Evolutionary conservation across 2,888 invertebrate genomes (phyloP).

Genomic region (Tetranychus truncatus): DNA sequence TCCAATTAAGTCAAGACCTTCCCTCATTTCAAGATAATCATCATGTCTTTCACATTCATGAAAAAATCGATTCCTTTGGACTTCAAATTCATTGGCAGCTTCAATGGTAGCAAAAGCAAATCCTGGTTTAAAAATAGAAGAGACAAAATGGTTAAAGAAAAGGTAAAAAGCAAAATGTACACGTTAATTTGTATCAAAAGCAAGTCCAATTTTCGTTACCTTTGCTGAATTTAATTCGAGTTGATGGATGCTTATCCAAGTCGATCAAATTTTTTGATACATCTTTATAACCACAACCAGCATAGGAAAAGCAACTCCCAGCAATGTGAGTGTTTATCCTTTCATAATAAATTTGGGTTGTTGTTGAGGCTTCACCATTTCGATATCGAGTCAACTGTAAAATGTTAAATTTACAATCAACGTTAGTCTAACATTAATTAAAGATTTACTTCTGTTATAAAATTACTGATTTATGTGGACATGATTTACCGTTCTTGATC

Average conservation of each 20-base stretch:
- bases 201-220: conserved; percentile 31
- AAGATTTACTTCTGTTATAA: background rate
- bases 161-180: background rate
- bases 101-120: conserved; percentile 62
- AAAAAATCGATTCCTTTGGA: conserved; percentile 56
- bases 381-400: conserved; percentile 55
- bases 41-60: conserved; percentile 59
- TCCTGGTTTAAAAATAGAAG: conserved; percentile 25
- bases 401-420: background rate
- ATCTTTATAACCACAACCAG: conserved; percentile 58
- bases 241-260: conserved; percentile 42
- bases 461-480: background rate
- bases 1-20: conserved; percentile 51
- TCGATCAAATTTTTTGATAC: conserved; percentile 43
- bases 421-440: no score
- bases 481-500: conserved; percentile 36
- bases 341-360: conserved; percentile 65
- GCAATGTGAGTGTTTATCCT: conserved; percentile 59
- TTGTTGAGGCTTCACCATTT: conserved; percentile 61
- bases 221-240: conserved; percentile 56
- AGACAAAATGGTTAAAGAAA: background rate
- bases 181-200: background rate
- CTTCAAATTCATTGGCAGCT: conserved; percentile 59
- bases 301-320: conserved; percentile 55
- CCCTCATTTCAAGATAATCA: conserved; percentile 67